Base-by-base conservation (phyloP, 2,113 vertebrate species). In the Takifugu flavidus region DNA sequence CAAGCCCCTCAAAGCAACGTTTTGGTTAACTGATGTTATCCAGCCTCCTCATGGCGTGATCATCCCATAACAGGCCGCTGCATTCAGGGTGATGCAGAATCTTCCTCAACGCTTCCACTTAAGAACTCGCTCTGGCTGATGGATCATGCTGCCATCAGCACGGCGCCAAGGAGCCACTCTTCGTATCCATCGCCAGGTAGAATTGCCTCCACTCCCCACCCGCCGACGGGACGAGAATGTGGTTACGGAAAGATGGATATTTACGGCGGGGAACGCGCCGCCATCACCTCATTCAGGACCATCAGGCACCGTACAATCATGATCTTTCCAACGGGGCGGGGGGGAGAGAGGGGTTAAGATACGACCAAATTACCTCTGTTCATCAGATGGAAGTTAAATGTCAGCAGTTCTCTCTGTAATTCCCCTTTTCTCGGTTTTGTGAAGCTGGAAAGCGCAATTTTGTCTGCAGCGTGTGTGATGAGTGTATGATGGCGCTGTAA, bases 281-380 rank as follows among this genome's bases (percentile, higher is more conserved):
- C 61, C 5, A 3, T 53, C 50, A 59, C 34, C 31, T 56, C 49
- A 67, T 74, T 75, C 65, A 59, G 25, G 78, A 4, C 58, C 65
- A 81, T 81, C 75, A 82, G 43, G 42, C 53, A 66, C 43, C 3
- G 2, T 25, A 65, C 52, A 78, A 57, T 67, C 68, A 75, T 44
- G 67, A 71, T 77, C 75, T 76, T 67, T 72, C 66, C 34, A 76
- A 12, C 43, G 6, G 26, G 49, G 65, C 53, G 83, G 14, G 59
- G 53, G 5, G 31, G 4, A 7, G 31, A 70, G 29, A 52, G 28
- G 59, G 43, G 31, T 62, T 64, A 54, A 39, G 34, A 72, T 60
- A 53, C 67, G 47, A 80, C 80, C 67, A 56, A 75, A 74, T 83
- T 79, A 75, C 67, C 52, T 77, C 78, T 83, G 56, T 75, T 83